phyloP scores from a whole-genome alignment of 2,888 invertebrate species.

The Alcis repandata region DNA sequence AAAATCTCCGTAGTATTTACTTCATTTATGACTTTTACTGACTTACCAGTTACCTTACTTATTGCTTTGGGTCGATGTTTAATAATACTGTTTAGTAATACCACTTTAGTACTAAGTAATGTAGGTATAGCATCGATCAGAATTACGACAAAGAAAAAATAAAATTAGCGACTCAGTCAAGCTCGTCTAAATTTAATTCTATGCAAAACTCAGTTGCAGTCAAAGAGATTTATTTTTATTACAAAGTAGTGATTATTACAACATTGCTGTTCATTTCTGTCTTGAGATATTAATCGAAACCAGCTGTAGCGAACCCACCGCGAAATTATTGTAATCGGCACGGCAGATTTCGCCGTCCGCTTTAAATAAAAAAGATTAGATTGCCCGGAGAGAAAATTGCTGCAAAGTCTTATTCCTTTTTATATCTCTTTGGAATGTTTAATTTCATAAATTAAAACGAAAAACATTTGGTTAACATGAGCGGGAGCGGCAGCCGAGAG shows the following conservation, averaged over 20 bases:
- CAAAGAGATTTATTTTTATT: constrained; percentile 23
- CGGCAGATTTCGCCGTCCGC: constrained; percentile 44
- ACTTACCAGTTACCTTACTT: no score
- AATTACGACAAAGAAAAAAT: no score
- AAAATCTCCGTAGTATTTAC: no score
- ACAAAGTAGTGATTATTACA: constrained; percentile 28
- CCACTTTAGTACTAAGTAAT: no score
- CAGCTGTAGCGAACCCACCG: constrained; percentile 47
- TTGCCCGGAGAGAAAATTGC: constrained; percentile 46
- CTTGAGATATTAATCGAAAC: constrained; percentile 42
- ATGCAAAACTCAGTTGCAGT: constrained; percentile 13
- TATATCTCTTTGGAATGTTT: constrained; percentile 45
- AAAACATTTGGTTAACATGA: constrained; percentile 31
- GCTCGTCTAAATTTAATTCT: constrained; percentile 6
- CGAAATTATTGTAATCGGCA: constrained; percentile 47
- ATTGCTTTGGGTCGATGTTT: no score
- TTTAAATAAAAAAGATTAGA: constrained; percentile 46
- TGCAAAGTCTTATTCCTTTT: constrained; percentile 45
- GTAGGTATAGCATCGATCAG: no score
- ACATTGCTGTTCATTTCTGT: constrained; percentile 36
- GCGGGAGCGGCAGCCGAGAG: constrained; percentile 30
- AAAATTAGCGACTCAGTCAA: background rate
- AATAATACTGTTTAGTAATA: no score
- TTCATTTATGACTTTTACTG: no score
- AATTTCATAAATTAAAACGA: constrained; percentile 40